Evolutionary conservation across 1,140 invertebrate species (phyloP).

Genomic region (Polyergus mexicanus): DNA sequence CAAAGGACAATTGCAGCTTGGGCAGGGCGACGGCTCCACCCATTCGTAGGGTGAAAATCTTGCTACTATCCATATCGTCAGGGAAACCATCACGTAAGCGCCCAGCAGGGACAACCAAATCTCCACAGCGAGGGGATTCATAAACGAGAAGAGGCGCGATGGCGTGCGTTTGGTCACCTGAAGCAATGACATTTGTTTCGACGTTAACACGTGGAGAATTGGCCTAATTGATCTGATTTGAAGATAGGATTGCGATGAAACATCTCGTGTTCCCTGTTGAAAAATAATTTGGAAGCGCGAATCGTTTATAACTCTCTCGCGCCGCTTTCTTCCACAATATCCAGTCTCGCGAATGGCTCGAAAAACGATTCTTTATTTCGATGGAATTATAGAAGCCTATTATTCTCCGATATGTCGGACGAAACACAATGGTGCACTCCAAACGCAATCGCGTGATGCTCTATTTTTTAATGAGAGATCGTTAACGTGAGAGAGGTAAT

Average conservation of each 20-base stretch:
- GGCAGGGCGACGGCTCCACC: constrained; percentile 89
- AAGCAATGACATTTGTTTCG: constrained; percentile 78
- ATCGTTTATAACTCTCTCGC: constrained; percentile 4
- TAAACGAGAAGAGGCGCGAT: constrained; percentile 90
- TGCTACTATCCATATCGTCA: constrained; percentile 91
- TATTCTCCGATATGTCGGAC: constrained; percentile 65
- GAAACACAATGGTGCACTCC: constrained; percentile 56
- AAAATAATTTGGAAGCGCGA: constrained; percentile 33
- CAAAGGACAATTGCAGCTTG: constrained; percentile 84
- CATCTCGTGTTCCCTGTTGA: constrained; percentile 9
- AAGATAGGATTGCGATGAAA: neutral
- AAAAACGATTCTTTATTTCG: constrained; percentile 67
- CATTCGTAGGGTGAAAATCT: constrained; percentile 91
- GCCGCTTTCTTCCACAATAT: constrained; percentile 8
- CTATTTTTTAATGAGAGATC: constrained; percentile 55
- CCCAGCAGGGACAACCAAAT: constrained; percentile 90
- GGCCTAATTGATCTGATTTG: neutral
- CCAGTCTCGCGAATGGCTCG: constrained; percentile 36
- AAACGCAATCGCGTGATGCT: constrained; percentile 45
- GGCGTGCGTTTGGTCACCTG: constrained; percentile 88
- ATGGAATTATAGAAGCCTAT: constrained; percentile 57
- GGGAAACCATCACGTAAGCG: constrained; percentile 89
- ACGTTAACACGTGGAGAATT: constrained; percentile 37
- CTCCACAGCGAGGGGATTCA: constrained; percentile 90
- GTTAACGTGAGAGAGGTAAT: constrained; percentile 34